Conservation (phyloP, 2,797 vertebrate species). For the Acanthurus leucopareius region DNA sequence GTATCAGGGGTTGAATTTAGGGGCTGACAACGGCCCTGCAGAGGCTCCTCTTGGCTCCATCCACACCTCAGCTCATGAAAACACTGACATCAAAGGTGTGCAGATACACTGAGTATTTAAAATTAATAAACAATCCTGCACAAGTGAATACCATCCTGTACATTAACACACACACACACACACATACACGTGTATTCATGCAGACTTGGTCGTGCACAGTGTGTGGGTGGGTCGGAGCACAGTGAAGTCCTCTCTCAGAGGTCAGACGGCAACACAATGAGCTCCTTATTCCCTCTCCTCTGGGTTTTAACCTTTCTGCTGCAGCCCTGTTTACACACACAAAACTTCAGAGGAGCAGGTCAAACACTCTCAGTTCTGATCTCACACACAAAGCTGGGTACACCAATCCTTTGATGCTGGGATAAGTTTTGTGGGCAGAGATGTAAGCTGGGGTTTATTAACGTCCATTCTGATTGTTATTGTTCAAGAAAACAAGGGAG, state of each 20-base stretch:
- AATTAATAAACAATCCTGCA: neutral
- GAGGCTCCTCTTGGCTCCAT: slow-evolving; percentile 12
- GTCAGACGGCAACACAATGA: slow-evolving; percentile 70
- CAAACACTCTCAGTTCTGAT: slow-evolving; percentile 59
- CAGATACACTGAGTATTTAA: neutral
- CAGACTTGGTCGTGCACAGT: slow-evolving; percentile 24
- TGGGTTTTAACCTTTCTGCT: slow-evolving; percentile 60
- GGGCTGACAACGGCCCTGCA: slow-evolving; percentile 20
- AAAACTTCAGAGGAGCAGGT: slow-evolving; percentile 74
- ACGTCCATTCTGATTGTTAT: neutral
- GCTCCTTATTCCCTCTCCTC: slow-evolving; percentile 68
- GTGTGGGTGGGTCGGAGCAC: slow-evolving; percentile 39
- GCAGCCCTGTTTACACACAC: slow-evolving; percentile 69
- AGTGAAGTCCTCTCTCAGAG: slow-evolving; percentile 58
- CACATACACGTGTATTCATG: neutral
- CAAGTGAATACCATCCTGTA: neutral
- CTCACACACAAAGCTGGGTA: slow-evolving; percentile 44
- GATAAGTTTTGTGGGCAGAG: neutral
- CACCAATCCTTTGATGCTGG: neutral
- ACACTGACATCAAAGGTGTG: slow-evolving; percentile 1
- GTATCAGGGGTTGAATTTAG: slow-evolving; percentile 25
- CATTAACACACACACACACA: slow-evolving; percentile 26
- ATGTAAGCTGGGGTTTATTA: neutral
- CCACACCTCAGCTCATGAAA: neutral
- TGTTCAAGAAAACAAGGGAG: neutral